phyloP scores from a whole-genome alignment of 2,113 vertebrate species.

The Turnix velox region DNA sequence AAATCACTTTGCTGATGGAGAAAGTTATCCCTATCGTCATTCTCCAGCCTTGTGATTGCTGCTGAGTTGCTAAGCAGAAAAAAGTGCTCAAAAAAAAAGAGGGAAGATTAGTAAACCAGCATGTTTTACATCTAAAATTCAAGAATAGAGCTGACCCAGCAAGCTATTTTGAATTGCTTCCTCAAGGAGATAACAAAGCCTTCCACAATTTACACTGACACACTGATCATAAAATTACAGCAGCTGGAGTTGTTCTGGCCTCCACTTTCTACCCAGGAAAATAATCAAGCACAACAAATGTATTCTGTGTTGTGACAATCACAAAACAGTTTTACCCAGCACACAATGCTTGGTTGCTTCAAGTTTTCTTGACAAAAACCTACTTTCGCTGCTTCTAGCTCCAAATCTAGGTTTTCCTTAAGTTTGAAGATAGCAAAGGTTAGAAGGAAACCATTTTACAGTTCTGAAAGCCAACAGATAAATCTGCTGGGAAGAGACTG shows the following conservation, averaged over 20 bases:
- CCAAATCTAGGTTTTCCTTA: neutral
- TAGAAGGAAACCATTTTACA: neutral
- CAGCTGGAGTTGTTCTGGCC: neutral
- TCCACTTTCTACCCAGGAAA: neutral
- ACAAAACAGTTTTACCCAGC: neutral
- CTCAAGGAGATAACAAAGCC: neutral
- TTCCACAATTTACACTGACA: neutral
- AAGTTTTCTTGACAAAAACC: neutral
- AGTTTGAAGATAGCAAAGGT: neutral
- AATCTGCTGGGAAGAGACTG: neutral
- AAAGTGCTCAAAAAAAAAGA: neutral
- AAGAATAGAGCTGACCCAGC: neutral
- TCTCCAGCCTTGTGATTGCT: neutral
- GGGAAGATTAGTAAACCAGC: constrained; percentile 2
- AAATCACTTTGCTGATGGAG: neutral
- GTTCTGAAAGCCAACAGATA: neutral
- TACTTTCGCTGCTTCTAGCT: neutral
- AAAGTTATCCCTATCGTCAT: neutral
- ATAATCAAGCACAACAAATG: neutral
- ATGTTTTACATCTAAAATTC: neutral
- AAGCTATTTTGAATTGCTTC: neutral
- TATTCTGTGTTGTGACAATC: neutral
- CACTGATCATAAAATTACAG: neutral
- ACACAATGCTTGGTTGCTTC: neutral
- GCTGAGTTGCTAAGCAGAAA: neutral